Evolutionary conservation across 2,113 vertebrate genomes (phyloP), one percentile per base, ranked within the genome.

Genomic region (Accipiter virgatus): DNA sequence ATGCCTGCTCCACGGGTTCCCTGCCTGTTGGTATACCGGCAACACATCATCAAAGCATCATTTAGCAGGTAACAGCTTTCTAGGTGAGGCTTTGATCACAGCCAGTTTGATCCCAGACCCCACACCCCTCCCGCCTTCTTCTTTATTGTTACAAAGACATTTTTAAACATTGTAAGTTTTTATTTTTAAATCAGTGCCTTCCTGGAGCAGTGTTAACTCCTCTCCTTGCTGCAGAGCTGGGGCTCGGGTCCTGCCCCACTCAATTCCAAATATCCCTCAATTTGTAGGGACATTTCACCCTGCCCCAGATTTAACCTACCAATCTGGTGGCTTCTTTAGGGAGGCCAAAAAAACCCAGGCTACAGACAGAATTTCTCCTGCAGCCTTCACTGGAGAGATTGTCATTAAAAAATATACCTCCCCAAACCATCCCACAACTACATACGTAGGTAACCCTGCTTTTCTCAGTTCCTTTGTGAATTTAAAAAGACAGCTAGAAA

Each of bases 61-160:
- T 67, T 58, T 75, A 1, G 0, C 40, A 65, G 74, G 67, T 68
- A 89, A 55, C 4, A 2, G 25, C 62, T 56, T 94, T 74, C 66
- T 22, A 38, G 42, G 59, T 45, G 70, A 88, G n/a, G 34, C 95
- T 94, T 96, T 94, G 90, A 93, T 95, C 66, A 38, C 71, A 88
- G 58, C 2, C 36, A 21, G 43, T 88, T 90, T 94, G 59, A 34
- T 81, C 61, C 47, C 55, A 81, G 55, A 34, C 40, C 47, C n/a
- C 58, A 55, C 47, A 20, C 7, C 68, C 40, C 48, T 82, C 36
- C 63, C 29, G 36, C 45, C 18, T 3, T 6, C 47, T 52, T 66
- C 73, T 91, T 83, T 36, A 27, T 16, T 31, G 27, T 82, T 75
- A 88, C 65, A 68, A 86, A 79, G 47, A 58, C 7, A 8, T 61